Evolutionary conservation across 37 sponge, comb jelly and placozoan species (phyloP).

Genomic region (Bolinopsis microptera): DNA sequence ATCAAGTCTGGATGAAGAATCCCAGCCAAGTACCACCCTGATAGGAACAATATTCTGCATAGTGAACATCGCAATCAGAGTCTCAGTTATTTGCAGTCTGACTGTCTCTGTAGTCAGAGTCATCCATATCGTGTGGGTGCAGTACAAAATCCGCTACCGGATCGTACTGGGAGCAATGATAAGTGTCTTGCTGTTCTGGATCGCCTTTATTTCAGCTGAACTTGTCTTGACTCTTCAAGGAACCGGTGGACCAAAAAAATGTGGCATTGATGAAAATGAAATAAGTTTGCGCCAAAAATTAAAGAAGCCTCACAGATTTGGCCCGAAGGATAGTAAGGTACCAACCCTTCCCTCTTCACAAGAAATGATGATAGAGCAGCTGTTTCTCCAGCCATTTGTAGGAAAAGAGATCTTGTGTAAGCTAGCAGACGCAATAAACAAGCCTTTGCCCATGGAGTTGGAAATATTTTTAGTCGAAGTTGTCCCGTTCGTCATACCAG

Average conservation of each 20-base stretch:
- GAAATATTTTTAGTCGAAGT: background rate
- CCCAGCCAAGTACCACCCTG: background rate
- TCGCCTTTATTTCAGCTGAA: background rate
- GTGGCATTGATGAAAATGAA: background rate
- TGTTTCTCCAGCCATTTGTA: constrained; percentile 14
- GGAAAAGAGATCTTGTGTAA: background rate
- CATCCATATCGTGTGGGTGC: background rate
- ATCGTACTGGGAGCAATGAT: background rate
- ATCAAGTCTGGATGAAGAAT: background rate
- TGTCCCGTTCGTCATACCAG: background rate
- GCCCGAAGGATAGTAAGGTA: background rate
- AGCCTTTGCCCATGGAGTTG: background rate
- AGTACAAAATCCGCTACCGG: background rate
- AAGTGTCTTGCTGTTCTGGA: background rate
- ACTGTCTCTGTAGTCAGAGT: background rate
- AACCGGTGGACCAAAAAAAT: background rate
- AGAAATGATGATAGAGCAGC: background rate
- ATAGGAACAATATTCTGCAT: background rate
- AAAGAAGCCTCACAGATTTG: background rate
- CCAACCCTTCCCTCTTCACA: background rate
- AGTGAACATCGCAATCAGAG: background rate
- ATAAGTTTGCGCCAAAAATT: background rate
- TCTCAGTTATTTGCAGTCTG: background rate
- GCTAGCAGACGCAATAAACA: background rate
- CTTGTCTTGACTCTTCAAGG: background rate